Base-by-base conservation (phyloP, 2,888 invertebrate species). In the Cephus nigrinus region DNA sequence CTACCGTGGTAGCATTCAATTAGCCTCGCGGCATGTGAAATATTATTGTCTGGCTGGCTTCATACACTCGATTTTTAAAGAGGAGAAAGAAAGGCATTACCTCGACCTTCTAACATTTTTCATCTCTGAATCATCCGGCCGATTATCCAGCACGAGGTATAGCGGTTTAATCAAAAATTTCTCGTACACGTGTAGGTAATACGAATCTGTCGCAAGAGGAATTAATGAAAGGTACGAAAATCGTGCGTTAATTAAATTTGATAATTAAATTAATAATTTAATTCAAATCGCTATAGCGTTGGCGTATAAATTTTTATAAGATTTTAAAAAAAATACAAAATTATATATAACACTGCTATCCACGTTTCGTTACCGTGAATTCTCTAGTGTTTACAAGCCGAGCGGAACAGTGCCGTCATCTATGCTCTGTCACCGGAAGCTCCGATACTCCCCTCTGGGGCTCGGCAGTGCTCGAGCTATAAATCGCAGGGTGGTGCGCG, bases 1-100 rank as follows among this genome's bases (percentile, higher is more conserved):
- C 90, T 90, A 90, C 90, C 89, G 88, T 88, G 88, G 91, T 90
- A 91, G 90, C 91, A 90, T 91, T 91, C 91, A 91, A 91, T 91
- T 91, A 90, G 88, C 87, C 85, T 88, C 89, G 87, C 88, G 86
- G 87, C 86, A 89, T 86, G 89, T 90, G 88, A 91, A 90, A 89
- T 91, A 90, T 90, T 88, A 82, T 84, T 84, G 82, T 84, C 78
- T 79, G 87, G 81, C 83, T 84, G 82, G 85, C 78, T 84, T 85
- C 87, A 75, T 86, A 85, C 84, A 82, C 84, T 85, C 87, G 86
- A 86, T 87, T 86, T 87, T 84, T 84, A 84, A 83, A 82, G 80
- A 79, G 82, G 73, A 82, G 80, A 84, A 83, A 82, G 82, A 83
- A 85, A 84, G 81, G 84, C 86, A 87, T 82, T 86, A 86, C 84